Conservation (phyloP, 2,888 invertebrate species). For the Nezara viridula region DNA sequence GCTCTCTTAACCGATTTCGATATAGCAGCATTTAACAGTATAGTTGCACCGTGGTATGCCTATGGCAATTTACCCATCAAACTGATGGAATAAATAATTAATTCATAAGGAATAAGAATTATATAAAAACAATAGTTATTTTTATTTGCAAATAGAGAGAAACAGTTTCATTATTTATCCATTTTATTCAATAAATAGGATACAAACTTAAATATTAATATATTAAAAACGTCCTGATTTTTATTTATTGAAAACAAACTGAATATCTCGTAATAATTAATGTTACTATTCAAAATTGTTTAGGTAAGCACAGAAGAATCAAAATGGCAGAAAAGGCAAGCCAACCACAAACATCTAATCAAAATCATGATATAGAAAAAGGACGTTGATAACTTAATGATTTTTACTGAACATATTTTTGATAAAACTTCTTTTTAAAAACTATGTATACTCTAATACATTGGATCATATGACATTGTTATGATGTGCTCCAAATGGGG, state of each 20-base stretch:
- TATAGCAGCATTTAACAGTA: no score
- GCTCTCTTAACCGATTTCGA: no score
- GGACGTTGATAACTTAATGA: not conserved
- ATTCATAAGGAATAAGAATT: no score
- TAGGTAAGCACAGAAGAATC: slow-evolving; percentile 78
- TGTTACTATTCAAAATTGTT: slow-evolving; percentile 28
- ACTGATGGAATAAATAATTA: no score
- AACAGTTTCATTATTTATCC: no score
- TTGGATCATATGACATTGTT: not conserved
- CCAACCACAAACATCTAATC: slow-evolving; percentile 71
- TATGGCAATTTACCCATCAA: no score
- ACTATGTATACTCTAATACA: not conserved
- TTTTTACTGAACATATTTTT: slow-evolving; percentile 17
- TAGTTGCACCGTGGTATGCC: no score
- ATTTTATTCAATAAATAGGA: no score
- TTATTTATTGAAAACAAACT: not conserved
- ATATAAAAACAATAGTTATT: no score
- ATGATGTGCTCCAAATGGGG: not conserved
- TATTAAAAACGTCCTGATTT: no score
- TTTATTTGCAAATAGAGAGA: no score
- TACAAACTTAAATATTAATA: no score
- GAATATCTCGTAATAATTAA: not conserved
- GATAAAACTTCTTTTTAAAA: not conserved
- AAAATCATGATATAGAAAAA: slow-evolving; percentile 68
- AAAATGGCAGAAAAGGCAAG: slow-evolving; percentile 73